Base-by-base conservation (phyloP, 2,113 vertebrate genomes). In the Oncorhynchus masou region DNA sequence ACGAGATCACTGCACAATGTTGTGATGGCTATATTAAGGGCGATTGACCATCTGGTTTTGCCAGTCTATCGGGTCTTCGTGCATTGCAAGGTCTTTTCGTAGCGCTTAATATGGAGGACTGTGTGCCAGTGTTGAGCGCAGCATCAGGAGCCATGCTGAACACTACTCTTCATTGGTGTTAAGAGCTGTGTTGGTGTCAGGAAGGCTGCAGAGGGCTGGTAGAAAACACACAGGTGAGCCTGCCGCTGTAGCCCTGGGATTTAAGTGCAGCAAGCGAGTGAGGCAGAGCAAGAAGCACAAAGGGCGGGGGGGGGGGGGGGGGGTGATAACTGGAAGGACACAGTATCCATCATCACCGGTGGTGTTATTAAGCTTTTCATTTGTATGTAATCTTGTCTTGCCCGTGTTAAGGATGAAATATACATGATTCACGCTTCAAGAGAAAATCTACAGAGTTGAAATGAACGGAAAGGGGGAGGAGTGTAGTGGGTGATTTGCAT, bases 331-430 rank as follows among this genome's bases (percentile, higher is more conserved):
- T 66, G 31, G 24, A 77, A 62, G 80, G 48, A 72, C 70, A 68
- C 75, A 45, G 59, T 71, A 1, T 25, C 0, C 29, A 8, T 84
- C 84, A 83, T 83, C 4, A 34, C 83, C 4, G 29, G 86, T 77
- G 84, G 86, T 68, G 64, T 69, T 22, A 80, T 90, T 89, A 87
- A 83, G 73, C 27, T 79, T 83, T 74, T 76, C 1, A 45, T 79
- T 73, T 48, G 15, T 71, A 31, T 39, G 73, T 34, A 8, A 13
- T 27, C 70, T 34, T 48, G 7, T 65, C 27, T 65, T 54, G 51
- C 11, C 8, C 31, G 13, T 20, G 77, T 65, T 20, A 48, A 39
- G 2, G 66, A 83, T 80, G 15, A 85, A 86, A 86, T 85, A 87
- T 81, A 75, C 82, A 88, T 83, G 16, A 82, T 64, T 74, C 54